Conservation (phyloP, 2,797 vertebrate genomes). For the Taeniopygia guttata region DNA sequence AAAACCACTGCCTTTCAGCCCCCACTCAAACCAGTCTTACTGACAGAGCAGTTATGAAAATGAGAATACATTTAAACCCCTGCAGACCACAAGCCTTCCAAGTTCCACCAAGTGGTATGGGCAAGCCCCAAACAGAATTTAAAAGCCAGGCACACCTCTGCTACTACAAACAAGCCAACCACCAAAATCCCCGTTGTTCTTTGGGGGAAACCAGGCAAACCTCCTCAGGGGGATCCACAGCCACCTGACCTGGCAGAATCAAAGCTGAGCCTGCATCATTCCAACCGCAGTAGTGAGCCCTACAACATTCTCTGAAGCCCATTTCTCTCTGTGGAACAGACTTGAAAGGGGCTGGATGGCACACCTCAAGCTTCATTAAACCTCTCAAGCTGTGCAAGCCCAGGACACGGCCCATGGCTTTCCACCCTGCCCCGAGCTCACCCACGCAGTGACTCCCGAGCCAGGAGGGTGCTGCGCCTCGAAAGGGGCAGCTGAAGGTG, state of each 20-base stretch:
- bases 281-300: not conserved
- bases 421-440: not conserved
- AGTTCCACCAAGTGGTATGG: not conserved
- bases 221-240: not conserved
- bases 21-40: not conserved
- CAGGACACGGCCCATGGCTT: rapidly evolving
- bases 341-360: not conserved
- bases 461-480: not conserved
- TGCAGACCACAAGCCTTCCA: rapidly evolving
- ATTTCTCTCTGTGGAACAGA: rapidly evolving
- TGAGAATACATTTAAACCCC: rapidly evolving
- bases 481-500: no score
- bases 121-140: not conserved
- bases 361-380: not conserved
- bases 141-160: not conserved
- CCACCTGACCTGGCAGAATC: not conserved
- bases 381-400: not conserved
- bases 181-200: not conserved
- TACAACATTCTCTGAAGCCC: rapidly evolving
- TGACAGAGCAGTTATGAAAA: not conserved
- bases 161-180: not conserved
- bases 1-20: not conserved
- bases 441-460: rapidly evolving
- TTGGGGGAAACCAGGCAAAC: not conserved
- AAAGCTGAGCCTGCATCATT: not conserved